Evolutionary conservation across 2,113 vertebrate species (phyloP), one percentile per base, ranked within the genome.

Genomic region (Nibea coibor): DNA sequence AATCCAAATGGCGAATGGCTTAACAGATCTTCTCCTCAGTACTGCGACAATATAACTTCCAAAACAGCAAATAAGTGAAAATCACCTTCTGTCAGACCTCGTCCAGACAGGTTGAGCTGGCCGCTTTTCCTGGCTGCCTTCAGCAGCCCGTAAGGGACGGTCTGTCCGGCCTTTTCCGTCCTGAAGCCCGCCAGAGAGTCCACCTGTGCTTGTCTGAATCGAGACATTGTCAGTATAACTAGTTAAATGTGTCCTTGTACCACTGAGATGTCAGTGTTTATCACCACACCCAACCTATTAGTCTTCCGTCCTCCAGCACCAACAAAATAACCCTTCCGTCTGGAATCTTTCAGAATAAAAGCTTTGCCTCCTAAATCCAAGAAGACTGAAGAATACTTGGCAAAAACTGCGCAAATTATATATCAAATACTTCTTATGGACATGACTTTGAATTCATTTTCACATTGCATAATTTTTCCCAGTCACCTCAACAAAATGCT

Each of bases 61-160:
- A 35, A 35, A 6, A 35, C 31, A 45, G 43, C 12, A 35, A 12
- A 3, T 43, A 43, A 43, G 43, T 43, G 43, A 43, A 43, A 43
- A 3, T 58, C 93, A 99, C 97, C 97, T 91, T 98, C 94, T 0
- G 64, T 92, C 39, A 99, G 94, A 57, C 93, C 94, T 59, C 96
- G 94, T 10, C 95, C 96, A 0, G 96, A 95, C 75, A 99, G 92
- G 87, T 98, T 97, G 22, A 99, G 92, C 78, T 96, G 96, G 1
- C 98, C 97, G 88, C 96, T 98, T 66, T 95, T 96, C 80, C 97
- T 90, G 10, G 98, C 98, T 7, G 95, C 87, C 78, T 96, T 97
- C 35, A 99, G 77, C 67, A 98, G 90, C 0, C 96, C 97, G 62
- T 89, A 86, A 0, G 96, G 96, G 1, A 98, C 86, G 0, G 83